phyloP scores from a whole-genome alignment of 1,140 invertebrate species.

The Drosophila trapezifrons region DNA sequence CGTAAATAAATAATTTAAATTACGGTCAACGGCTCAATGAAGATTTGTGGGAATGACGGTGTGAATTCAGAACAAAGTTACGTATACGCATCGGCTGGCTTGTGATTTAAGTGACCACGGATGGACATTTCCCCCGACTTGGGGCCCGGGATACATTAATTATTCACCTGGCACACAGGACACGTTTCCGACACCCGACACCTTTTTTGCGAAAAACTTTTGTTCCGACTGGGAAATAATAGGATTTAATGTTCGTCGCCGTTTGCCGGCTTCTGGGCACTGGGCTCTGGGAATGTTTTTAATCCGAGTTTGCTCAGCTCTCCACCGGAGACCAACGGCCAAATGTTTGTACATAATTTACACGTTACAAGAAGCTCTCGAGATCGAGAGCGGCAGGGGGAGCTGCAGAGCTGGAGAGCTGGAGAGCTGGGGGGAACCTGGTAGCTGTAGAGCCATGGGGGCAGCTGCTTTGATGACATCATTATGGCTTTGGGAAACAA shows the following conservation, averaged over 20 bases:
- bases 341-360: constrained; percentile 76
- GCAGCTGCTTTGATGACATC: constrained; percentile 68
- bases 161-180: constrained; percentile 60
- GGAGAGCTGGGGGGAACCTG: not conserved
- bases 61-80: constrained; percentile 16
- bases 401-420: not conserved
- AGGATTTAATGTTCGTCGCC: constrained; percentile 72
- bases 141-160: constrained; percentile 48
- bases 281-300: constrained; percentile 49
- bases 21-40: not conserved
- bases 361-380: constrained; percentile 64
- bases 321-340: constrained; percentile 47
- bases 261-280: constrained; percentile 8
- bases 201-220: constrained; percentile 47
- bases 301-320: constrained; percentile 58
- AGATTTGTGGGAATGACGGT: constrained; percentile 11
- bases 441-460: not conserved
- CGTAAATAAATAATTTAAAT: constrained; percentile 26
- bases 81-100: constrained; percentile 9
- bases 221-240: constrained; percentile 59
- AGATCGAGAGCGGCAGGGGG: constrained; percentile 16
- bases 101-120: constrained; percentile 32
- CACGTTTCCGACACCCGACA: constrained; percentile 49
- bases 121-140: constrained; percentile 16
- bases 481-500: constrained; percentile 78